phyloP scores from a whole-genome alignment of 2,113 vertebrate species.

The Tachysurus vachellii region DNA sequence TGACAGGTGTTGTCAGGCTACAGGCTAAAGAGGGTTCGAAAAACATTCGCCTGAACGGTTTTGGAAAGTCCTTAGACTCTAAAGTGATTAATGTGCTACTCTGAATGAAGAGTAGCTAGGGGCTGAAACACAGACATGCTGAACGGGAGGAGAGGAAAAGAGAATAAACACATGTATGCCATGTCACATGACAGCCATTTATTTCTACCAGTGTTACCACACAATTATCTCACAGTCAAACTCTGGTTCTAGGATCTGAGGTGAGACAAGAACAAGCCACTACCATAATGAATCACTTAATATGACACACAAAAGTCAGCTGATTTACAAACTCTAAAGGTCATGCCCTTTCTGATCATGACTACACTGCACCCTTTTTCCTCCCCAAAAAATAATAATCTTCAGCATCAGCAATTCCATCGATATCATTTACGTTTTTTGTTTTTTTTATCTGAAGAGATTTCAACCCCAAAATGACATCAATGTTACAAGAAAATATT shows the following conservation, averaged over 20 bases:
- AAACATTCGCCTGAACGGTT: constrained; percentile 17
- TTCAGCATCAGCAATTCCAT: not conserved
- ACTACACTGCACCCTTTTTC: not conserved
- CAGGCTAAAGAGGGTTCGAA: not conserved
- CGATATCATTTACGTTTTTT: not conserved
- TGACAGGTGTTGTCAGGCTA: not conserved
- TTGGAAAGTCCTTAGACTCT: constrained; percentile 36
- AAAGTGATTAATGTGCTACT: constrained; percentile 1
- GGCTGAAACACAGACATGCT: constrained; percentile 61
- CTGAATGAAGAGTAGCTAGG: constrained; percentile 22
- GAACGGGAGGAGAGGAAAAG: constrained; percentile 57
- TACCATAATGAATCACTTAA: not conserved
- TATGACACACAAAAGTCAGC: not conserved
- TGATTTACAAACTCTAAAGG: not conserved
- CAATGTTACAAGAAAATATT: not conserved
- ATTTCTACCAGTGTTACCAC: constrained; percentile 12
- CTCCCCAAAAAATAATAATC: not conserved
- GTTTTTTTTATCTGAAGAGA: not conserved
- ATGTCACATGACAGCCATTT: constrained; percentile 34
- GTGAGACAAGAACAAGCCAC: not conserved
- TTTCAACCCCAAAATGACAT: not conserved
- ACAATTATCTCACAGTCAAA: not conserved
- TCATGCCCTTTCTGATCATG: not conserved
- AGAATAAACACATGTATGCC: not conserved
- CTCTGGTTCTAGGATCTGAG: not conserved